A percentile compares a stretch with the other conserved stretches of the same genome.
Evolutionary conservation across 2,797 vertebrate species (phyloP).

Genomic region (Clarias laeviceps): DNA sequence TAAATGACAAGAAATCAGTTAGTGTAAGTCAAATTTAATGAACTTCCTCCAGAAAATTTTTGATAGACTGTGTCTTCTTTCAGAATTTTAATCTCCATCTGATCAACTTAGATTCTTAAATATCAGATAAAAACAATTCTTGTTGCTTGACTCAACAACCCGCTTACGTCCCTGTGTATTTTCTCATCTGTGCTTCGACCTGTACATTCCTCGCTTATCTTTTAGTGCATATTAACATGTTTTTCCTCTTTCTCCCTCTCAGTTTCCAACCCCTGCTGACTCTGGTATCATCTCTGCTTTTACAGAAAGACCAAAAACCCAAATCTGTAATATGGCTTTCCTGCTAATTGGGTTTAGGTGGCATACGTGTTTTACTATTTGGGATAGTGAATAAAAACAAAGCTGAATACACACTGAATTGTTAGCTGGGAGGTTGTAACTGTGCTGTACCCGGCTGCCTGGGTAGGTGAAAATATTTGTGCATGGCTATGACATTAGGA

Average conservation of each 20-base stretch:
- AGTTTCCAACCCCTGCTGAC: neutral
- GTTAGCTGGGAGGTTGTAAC: neutral
- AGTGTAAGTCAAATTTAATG: neutral
- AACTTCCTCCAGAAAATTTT: neutral
- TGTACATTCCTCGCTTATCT: slow-evolving; percentile 32
- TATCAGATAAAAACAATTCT: neutral
- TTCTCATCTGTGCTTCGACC: slow-evolving; percentile 1
- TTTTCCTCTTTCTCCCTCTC: slow-evolving; percentile 8
- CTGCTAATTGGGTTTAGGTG: slow-evolving; percentile 15
- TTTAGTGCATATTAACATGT: neutral
- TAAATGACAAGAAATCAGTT: neutral
- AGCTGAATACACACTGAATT: slow-evolving; percentile 14
- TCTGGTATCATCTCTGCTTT: neutral
- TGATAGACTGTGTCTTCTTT: neutral
- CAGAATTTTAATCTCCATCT: neutral
- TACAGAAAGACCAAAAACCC: neutral
- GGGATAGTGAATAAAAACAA: neutral
- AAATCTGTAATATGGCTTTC: neutral
- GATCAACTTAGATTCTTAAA: neutral
- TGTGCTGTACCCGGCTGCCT: neutral
- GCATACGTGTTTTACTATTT: neutral
- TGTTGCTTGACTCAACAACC: neutral
- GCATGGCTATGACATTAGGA: neutral
- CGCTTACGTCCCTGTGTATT: neutral
- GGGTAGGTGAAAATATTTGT: slow-evolving; percentile 12